phyloP scores from a whole-genome alignment of 1,140 invertebrate species.

The Tachypleus tridentatus region DNA sequence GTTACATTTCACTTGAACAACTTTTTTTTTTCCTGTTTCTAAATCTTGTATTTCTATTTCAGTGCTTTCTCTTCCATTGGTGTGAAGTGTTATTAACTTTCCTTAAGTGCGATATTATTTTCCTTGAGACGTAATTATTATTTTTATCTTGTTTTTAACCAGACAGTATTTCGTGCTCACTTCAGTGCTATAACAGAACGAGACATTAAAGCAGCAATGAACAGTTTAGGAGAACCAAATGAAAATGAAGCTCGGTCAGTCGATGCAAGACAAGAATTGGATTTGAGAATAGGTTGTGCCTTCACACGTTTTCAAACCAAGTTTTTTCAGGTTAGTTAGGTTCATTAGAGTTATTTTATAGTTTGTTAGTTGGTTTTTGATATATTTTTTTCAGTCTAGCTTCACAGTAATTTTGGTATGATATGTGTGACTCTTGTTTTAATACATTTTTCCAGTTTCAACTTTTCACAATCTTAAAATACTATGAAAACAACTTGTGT shows the following conservation, averaged over 20 bases:
- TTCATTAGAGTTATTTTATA: neutral
- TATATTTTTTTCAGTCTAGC: too few species aligned
- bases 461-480: too few species aligned
- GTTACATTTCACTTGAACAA: too few species aligned
- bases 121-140: neutral
- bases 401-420: neutral
- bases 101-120: slow-evolving; percentile 6
- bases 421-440: slow-evolving; percentile 13
- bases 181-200: slow-evolving; percentile 98
- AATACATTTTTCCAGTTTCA: slow-evolving; percentile 3
- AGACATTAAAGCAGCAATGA: slow-evolving; percentile 91
- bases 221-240: slow-evolving; percentile 74
- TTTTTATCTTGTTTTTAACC: neutral
- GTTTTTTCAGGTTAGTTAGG: slow-evolving; percentile 67
- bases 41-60: too few species aligned
- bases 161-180: slow-evolving; percentile 67
- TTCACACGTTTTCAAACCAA: slow-evolving; percentile 98
- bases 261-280: slow-evolving; percentile 93
- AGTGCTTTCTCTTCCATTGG: too few species aligned
- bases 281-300: slow-evolving; percentile 95
- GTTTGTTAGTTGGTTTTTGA: too few species aligned
- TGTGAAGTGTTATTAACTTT: neutral
- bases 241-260: slow-evolving; percentile 95
- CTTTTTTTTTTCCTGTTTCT: too few species aligned
- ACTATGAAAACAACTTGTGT: too few species aligned